Conservation (phyloP, 2,797 vertebrate species). For the Phylloscopus collybita region DNA sequence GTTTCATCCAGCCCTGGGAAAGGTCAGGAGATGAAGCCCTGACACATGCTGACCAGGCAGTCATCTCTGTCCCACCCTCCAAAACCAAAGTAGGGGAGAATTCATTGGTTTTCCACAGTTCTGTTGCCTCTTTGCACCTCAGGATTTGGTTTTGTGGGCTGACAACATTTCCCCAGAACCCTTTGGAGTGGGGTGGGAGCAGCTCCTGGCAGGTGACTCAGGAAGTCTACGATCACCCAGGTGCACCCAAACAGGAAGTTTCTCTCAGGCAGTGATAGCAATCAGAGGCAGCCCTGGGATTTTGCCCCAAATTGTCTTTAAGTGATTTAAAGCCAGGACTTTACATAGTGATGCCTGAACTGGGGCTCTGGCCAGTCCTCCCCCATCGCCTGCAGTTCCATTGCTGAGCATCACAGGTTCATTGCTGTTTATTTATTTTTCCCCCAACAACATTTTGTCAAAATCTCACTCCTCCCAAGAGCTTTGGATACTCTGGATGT, state of each 20-base stretch:
- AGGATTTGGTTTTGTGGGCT: background rate
- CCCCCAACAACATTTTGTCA: background rate
- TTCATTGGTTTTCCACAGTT: background rate
- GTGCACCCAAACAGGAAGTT: background rate
- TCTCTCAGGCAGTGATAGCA: background rate
- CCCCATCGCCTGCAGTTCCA: background rate
- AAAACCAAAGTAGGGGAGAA: background rate
- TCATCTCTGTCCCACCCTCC: background rate
- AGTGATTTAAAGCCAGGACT: background rate
- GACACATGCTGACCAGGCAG: background rate
- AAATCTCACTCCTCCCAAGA: background rate
- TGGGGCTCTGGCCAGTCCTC: background rate
- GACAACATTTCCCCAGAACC: rapidly evolving
- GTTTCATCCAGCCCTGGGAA: constrained; percentile 4
- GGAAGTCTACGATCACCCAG: background rate
- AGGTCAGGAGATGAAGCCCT: constrained; percentile 15
- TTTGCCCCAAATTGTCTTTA: background rate
- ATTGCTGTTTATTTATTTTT: background rate
- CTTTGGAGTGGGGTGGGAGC: background rate
- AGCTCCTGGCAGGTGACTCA: background rate
- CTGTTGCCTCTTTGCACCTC: background rate
- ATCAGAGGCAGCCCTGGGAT: background rate
- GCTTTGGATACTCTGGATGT: background rate
- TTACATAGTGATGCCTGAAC: background rate
- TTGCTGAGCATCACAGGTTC: background rate